Percentiles rank a stretch among this genome's conserved stretches.
Evolutionary conservation across 2,113 vertebrate species (phyloP).

Genomic region (Sinocyclocheilus anshuiensis): DNA sequence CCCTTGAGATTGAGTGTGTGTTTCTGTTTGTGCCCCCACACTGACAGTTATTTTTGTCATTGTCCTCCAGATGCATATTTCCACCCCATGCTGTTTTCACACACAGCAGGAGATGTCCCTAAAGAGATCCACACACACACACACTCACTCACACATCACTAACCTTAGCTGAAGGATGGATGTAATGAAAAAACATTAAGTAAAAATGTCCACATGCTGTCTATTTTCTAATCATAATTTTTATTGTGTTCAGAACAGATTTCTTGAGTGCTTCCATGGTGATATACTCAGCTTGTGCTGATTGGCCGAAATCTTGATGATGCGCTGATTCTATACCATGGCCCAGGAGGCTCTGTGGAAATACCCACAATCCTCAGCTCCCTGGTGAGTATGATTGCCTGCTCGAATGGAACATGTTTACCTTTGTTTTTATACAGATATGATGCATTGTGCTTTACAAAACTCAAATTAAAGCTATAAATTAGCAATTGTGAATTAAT

Average conservation of each 20-base stretch:
- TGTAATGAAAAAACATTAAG: background rate
- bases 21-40: constrained; percentile 32
- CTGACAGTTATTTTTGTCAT: constrained; percentile 34
- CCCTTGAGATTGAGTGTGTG: constrained; percentile 17
- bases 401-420: constrained; percentile 12
- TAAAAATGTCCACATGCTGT: background rate
- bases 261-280: constrained; percentile 46
- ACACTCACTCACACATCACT: background rate
- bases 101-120: constrained; percentile 16
- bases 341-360: constrained; percentile 64
- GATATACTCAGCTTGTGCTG: constrained; percentile 33
- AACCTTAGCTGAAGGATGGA: background rate
- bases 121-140: constrained; percentile 17
- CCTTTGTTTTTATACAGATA: background rate
- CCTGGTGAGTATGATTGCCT: constrained; percentile 60
- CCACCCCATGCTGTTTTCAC: constrained; percentile 33
- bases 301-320: constrained; percentile 49
- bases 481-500: background rate
- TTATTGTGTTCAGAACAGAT: background rate
- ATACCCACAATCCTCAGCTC: constrained; percentile 63
- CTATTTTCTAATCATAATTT: background rate
- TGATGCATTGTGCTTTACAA: too few species aligned
- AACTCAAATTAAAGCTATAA: background rate
- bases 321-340: constrained; percentile 65
- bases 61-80: constrained; percentile 31